These are phyloP conservation scores for Tenthredo livida DNA, from an alignment of 2,888 invertebrate genomes.

Conservation along the genomic window DNA sequence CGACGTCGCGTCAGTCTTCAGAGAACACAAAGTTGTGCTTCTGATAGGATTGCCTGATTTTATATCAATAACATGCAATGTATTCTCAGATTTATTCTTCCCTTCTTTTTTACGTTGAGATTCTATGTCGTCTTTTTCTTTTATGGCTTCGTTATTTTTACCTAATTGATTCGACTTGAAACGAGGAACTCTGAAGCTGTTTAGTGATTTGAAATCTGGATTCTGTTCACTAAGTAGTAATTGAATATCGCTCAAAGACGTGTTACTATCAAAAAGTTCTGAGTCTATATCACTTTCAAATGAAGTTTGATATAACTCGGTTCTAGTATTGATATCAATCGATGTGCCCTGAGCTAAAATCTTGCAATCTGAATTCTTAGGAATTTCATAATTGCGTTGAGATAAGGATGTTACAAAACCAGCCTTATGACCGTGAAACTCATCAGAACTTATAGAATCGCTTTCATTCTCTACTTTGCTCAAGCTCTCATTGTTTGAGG, in stretches of 20 bases:
- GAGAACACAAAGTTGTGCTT: neutral
- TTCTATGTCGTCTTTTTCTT: neutral
- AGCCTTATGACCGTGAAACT: neutral
- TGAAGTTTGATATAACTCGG: neutral
- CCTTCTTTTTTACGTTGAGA: neutral
- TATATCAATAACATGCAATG: neutral
- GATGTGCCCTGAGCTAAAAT: neutral
- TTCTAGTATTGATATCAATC: neutral
- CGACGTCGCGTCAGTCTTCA: neutral
- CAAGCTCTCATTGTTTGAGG: neutral
- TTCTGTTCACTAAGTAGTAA: neutral
- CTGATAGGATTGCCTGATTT: neutral
- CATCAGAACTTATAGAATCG: neutral
- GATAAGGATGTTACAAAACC: neutral
- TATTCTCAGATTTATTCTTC: neutral
- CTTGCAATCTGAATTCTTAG: neutral
- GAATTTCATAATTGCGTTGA: slow-evolving; percentile 12
- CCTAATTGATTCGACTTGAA: slow-evolving; percentile 8
- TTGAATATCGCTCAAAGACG: neutral
- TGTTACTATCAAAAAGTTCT: neutral
- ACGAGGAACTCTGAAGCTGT: neutral
- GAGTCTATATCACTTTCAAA: neutral
- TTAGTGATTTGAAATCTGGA: neutral
- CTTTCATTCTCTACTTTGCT: slow-evolving; percentile 1
- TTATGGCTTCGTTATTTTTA: neutral